Evolutionary conservation across 2,113 vertebrate genomes (phyloP).

Genomic region (Brienomyrus longianalis): DNA sequence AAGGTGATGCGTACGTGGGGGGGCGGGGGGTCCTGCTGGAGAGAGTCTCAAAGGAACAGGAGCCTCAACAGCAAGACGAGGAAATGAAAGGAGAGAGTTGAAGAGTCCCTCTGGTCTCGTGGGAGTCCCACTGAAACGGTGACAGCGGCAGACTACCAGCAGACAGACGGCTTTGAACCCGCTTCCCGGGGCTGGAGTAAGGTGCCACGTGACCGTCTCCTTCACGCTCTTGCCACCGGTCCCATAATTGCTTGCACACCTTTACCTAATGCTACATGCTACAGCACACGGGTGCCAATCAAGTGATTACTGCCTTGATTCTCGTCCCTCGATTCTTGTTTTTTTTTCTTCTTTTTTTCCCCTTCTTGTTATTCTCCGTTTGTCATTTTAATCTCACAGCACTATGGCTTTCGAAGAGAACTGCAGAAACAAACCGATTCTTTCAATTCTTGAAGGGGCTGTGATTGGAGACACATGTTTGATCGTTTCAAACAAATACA

Average conservation of each 20-base stretch:
- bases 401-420: neutral
- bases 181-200: neutral
- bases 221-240: neutral
- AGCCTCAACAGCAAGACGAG: conserved; percentile 3
- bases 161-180: conserved; percentile 12
- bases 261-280: neutral
- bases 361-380: neutral
- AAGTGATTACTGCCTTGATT: neutral
- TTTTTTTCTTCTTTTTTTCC: neutral
- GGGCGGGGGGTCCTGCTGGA: conserved; percentile 34
- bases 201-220: neutral
- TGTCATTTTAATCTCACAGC: neutral
- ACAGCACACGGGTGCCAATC: neutral
- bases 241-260: neutral
- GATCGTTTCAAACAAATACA: conserved; percentile 24
- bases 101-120: conserved; percentile 3
- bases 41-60: conserved; percentile 30
- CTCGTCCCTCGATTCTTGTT: neutral
- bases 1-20: neutral
- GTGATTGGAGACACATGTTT: conserved; percentile 36
- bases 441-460: neutral
- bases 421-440: neutral
- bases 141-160: conserved; percentile 14
- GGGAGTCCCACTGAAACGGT: conserved; percentile 13
- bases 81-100: neutral